Percentiles rank a stretch among this genome's conserved stretches.
Evolutionary conservation across 2,113 vertebrate species (phyloP).

Genomic region (Meriones unguiculatus): DNA sequence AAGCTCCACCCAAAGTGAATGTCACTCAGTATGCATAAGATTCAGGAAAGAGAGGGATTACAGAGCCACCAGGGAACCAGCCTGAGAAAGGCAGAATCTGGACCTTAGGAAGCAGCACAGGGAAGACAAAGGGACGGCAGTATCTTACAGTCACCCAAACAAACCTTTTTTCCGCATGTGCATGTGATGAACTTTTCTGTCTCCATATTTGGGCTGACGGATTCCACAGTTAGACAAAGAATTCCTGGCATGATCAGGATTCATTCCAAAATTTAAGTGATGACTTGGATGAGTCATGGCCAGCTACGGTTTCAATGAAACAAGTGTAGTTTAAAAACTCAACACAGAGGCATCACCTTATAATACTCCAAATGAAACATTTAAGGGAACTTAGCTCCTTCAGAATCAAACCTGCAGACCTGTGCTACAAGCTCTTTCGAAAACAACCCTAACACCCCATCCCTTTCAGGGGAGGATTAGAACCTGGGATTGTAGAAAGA

Average conservation of each 20-base stretch:
- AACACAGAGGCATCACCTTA: background rate
- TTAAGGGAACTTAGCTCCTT: background rate
- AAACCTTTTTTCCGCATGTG: conserved; percentile 99
- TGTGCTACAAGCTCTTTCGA: background rate
- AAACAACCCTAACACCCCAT: conserved; percentile 16
- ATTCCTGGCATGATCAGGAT: conserved; percentile 98
- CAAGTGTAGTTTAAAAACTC: conserved; percentile 44
- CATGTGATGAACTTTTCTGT: conserved; percentile 99
- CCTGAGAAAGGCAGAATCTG: background rate
- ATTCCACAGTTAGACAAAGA: conserved; percentile 99
- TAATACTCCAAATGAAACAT: background rate
- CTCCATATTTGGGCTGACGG: conserved; percentile 98
- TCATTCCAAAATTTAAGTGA: conserved; percentile 99
- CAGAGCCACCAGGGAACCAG: background rate
- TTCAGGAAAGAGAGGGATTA: background rate
- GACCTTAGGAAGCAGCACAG: background rate
- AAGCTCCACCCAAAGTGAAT: background rate
- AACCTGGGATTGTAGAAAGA: conserved; percentile 27
- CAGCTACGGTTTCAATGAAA: conserved; percentile 87
- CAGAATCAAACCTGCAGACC: conserved; percentile 37
- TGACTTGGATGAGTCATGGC: conserved; percentile 99
- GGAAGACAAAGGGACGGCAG: background rate
- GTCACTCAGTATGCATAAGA: background rate
- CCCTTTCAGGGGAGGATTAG: conserved; percentile 13
- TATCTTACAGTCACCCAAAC: background rate